Base-by-base conservation (phyloP, 2,113 vertebrate genomes). In the Etheostoma cragini region DNA sequence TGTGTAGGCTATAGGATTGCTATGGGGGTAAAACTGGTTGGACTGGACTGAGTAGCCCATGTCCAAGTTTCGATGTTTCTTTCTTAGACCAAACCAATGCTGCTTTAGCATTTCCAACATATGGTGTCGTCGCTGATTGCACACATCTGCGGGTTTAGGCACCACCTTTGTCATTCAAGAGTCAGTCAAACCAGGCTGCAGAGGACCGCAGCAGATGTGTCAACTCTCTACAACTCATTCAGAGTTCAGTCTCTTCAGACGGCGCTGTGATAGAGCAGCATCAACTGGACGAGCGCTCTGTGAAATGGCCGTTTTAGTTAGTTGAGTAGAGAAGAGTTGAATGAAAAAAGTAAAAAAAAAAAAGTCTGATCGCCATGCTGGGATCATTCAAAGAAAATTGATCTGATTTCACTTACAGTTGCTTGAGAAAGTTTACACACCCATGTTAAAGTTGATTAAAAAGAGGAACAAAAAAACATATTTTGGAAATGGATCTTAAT, bases 131-230 rank as follows among this genome's bases (percentile, higher is more conserved):
- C 52, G 49, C 72, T 89, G 90, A 93, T 93, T 91, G 86, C 45
- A 74, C 65, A 70, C 90, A 92, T 91, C 87, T 94, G 93, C 53
- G 42, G 38, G 24, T 65, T 66, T n/a, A 15, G 66, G 54, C 63
- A 8, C 16, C 45, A 8, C 77, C 53, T 84, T 76, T 87, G 77
- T 80, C 16, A 46, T 6, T 21, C 46, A 16, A 2, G 64, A 38
- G 58, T 42, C 38, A 76, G 67, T 38, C 71, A 21, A 71, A 72
- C 73, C 71, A 1, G 30, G 30, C 17, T 80, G 82, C 63, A 73
- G 50, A 81, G 11, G 68, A 54, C 67, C 15, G 54, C 3, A 17
- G 65, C 83, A 76, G 35, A 81, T 52, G 62, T 73, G 64, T 80
- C 80, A 56, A 2, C 62, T 46, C 22, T 12, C 0, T 1, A 8